phyloP scores from a whole-genome alignment of 2,888 invertebrate species.

The Reticulitermes lucifugus region DNA sequence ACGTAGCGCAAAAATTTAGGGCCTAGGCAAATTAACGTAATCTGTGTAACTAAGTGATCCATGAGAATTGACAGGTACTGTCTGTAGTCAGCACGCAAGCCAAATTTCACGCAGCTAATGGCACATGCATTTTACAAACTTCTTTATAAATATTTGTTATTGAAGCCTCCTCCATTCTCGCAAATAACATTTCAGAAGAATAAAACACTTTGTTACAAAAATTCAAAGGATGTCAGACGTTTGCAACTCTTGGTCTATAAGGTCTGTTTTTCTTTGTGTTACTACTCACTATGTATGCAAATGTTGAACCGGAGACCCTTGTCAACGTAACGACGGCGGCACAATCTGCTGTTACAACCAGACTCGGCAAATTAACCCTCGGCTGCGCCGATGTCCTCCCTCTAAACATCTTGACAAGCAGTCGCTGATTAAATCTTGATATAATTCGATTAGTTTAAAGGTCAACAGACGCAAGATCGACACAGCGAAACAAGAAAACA shows the following conservation, averaged over 20 bases:
- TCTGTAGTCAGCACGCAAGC: no score
- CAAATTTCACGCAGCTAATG: no score
- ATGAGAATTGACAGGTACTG: no score
- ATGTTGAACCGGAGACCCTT: constrained; percentile 36
- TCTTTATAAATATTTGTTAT: no score
- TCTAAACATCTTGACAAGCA: constrained; percentile 36
- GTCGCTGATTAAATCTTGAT: constrained; percentile 35
- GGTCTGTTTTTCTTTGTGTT: constrained; percentile 5
- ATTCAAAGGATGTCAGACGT: neutral
- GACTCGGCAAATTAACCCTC: constrained; percentile 37
- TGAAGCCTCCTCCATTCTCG: no score
- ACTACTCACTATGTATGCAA: constrained; percentile 35
- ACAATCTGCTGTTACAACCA: constrained; percentile 36
- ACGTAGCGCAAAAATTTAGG: no score
- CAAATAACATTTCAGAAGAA: no score
- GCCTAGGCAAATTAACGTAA: no score
- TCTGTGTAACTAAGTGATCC: no score
- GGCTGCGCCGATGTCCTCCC: neutral
- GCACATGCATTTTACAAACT: no score
- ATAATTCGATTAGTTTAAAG: constrained; percentile 37
- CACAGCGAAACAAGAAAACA: neutral
- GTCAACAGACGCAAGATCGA: constrained; percentile 24
- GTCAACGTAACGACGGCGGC: constrained; percentile 25
- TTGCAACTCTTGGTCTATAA: neutral
- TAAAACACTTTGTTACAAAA: no score